Base-by-base conservation (phyloP, 2,888 invertebrate genomes). In the Thymelicus acteon region DNA sequence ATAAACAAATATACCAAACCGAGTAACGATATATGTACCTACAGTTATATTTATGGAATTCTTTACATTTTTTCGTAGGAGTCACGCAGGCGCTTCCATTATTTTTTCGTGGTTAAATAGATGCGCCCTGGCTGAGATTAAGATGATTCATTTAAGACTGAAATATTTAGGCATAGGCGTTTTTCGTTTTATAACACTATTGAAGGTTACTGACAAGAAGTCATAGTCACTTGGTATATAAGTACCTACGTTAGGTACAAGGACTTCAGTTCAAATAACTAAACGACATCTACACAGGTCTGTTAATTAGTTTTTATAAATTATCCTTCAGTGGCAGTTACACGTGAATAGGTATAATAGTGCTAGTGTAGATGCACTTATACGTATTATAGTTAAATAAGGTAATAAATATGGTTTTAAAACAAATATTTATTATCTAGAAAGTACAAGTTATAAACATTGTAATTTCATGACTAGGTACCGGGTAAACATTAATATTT, bases 21-120 rank as follows among this genome's bases (percentile, higher is more conserved):
- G 44, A 44, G 44, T 44, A 44, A 44, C 44, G 44, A 44, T 44
- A 44, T 10, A 6, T 40, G 3, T 31, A 31, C 40, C 24, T 57
- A 31, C 57, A 31, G 57, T 24, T 31, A 57, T 57, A 19, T 57
- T 57, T 57, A 57, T 13, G 57, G 57, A 57, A 52, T 57, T 57
- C 13, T 57, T 31, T 6, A 31, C 57, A 57, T 57, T 57, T 31
- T 31, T 57, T 24, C 0, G 31, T 57, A 12, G 31, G 31, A 57
- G 57, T 15, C 31, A 57, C 31, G 57, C 57, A 57, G 24, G 7
- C 57, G 24, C 31, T 31, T 31, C 57, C 31, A 52, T 57, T 31
- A 31, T 31, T 57, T 57, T 57, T 44, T 44, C 12, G 44, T 8
- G 44, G 12, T 8, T 44, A 10, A 19, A 19, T 19, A 1, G 44